These are phyloP conservation scores for Sinella curviseta DNA, from an alignment of 1,140 invertebrate genomes.

Conservation along the genomic window DNA sequence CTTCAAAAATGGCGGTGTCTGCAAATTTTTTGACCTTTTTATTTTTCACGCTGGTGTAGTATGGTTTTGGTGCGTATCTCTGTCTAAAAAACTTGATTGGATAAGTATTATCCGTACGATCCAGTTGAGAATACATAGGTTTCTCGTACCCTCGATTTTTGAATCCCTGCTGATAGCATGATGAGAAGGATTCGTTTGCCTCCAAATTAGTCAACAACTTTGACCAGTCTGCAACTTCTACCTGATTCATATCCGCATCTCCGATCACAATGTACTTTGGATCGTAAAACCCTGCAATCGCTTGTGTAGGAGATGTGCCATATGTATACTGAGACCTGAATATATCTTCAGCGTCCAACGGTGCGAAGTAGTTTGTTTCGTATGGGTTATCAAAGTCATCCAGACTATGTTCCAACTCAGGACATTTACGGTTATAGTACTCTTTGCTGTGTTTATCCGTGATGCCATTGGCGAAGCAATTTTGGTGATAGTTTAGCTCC, in stretches of 20 bases:
- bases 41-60: background rate
- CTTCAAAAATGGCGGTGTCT: constrained; percentile 2
- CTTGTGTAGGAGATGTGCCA: background rate
- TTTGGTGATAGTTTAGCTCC: background rate
- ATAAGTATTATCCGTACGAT: background rate
- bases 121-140: background rate
- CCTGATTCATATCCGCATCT: background rate
- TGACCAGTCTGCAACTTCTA: background rate
- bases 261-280: background rate
- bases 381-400: background rate
- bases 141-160: background rate
- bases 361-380: background rate
- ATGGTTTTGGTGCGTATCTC: background rate
- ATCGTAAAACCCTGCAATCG: constrained; percentile 1
- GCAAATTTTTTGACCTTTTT: background rate
- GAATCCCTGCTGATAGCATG: background rate
- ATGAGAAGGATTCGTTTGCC: background rate
- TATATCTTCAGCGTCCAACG: background rate
- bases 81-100: background rate
- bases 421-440: background rate
- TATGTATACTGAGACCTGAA: background rate
- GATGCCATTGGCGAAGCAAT: background rate
- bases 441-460: background rate
- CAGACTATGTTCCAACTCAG: background rate
- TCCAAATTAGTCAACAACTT: background rate